Evolutionary conservation across 2,797 vertebrate genomes (phyloP).

Genomic region (Gastrophryne carolinensis): DNA sequence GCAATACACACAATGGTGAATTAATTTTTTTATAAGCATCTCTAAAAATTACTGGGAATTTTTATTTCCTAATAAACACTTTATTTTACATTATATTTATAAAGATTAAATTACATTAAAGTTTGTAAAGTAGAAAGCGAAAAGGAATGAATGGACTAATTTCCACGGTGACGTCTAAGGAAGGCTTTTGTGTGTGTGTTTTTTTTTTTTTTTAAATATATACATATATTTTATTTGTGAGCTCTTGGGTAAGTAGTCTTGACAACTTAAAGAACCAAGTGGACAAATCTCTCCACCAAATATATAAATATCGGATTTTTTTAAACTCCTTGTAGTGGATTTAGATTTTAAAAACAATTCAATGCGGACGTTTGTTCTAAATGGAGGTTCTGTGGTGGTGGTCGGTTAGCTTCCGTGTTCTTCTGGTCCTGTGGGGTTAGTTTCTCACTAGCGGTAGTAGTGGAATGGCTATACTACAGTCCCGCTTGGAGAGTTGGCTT

Average conservation of each 20-base stretch:
- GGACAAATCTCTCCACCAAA: slow-evolving; percentile 46
- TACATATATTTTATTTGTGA: slow-evolving; percentile 31
- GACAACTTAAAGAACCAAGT: slow-evolving; percentile 60
- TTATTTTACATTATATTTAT: slow-evolving; percentile 63
- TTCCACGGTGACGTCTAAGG: slow-evolving; percentile 64
- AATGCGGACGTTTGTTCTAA: slow-evolving; percentile 63
- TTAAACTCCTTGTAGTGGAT: too few species aligned
- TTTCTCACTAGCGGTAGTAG: slow-evolving; percentile 84
- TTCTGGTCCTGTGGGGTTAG: slow-evolving; percentile 72
- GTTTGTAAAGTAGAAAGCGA: slow-evolving; percentile 65
- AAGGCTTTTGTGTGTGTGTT: slow-evolving; percentile 8
- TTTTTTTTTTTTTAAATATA: background rate
- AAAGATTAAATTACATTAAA: slow-evolving; percentile 65
- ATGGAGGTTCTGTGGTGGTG: slow-evolving; percentile 81
- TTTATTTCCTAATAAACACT: slow-evolving; percentile 59
- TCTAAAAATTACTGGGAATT: slow-evolving; percentile 62
- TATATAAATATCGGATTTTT: too few species aligned
- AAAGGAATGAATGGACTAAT: slow-evolving; percentile 64
- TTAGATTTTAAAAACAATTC: slow-evolving; percentile 65
- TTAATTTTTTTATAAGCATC: slow-evolving; percentile 68
- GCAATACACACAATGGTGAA: slow-evolving; percentile 81
- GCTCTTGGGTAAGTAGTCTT: slow-evolving; percentile 60
- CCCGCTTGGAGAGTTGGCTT: slow-evolving; percentile 95
- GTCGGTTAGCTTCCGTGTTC: slow-evolving; percentile 82
- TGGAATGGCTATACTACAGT: slow-evolving; percentile 91